Base-by-base conservation (phyloP, 2,797 vertebrate species). In the Enteromius viviparus region DNA sequence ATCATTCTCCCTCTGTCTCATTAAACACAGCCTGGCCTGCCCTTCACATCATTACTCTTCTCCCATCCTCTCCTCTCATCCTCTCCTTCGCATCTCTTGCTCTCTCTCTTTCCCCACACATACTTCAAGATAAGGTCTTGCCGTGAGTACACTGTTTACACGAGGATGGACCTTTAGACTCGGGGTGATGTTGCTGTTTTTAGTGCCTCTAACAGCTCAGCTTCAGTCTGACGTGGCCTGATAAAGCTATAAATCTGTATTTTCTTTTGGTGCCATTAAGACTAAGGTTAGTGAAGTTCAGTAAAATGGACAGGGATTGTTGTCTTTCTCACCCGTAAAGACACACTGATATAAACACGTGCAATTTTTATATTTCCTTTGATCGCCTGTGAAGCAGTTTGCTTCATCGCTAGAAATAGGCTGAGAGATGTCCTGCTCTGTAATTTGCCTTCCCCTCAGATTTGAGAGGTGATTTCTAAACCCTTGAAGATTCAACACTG, bases 1-100 rank as follows among this genome's bases (percentile, higher is more conserved):
- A 89, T 89, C 87, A 87, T 85, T 87, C 84, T 85, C 80, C 80
- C 80, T 71, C 85, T 87, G 88, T 89, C 88, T 89, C 88, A 89
- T 89, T 89, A 89, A 82, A 81, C 88, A 88, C 85, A 87, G 66
- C 58, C 84, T 88, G 85, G 82, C 80, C 76, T 85, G 85, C 66
- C 85, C 81, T 76, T 84, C 71, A 87, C 78, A 66, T 82, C 84
- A 88, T 87, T 87, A 87, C 79, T 87, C 87, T 82, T 85, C 76
- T 84, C 69, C 80, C 53, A 64, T 77, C 69, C 68, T 71, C 75
- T 83, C 78, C 76, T 82, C 77, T 74, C 29, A 51, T 70, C 32
- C 58, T 68, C 76, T 75, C 49, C 51, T 76, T 80, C 32, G 5
- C 66, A 12, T 65, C 23, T 75, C 60, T 40, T 53, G 37, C 60